phyloP scores from a whole-genome alignment of 2,113 vertebrate species.

The Cottus gobio region DNA sequence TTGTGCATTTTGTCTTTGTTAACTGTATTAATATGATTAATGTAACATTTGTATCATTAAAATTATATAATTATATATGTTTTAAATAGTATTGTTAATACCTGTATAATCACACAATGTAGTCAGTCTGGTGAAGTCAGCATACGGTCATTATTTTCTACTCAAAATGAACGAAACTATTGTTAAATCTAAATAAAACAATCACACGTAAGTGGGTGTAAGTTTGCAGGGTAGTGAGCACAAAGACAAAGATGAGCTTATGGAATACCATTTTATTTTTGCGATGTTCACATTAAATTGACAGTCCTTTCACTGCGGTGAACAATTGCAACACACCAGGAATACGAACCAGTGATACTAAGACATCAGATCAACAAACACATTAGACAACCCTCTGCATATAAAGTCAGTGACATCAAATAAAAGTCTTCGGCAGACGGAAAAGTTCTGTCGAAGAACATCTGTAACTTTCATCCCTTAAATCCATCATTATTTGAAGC shows the following conservation, averaged over 20 bases:
- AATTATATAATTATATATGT: too few species aligned
- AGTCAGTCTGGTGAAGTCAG: background rate
- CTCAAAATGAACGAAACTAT: background rate
- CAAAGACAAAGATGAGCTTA: background rate
- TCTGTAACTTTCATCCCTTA: conserved; percentile 5
- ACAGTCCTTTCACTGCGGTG: background rate
- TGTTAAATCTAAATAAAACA: background rate
- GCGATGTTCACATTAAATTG: conserved; percentile 5
- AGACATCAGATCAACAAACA: background rate
- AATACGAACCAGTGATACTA: conserved; percentile 10
- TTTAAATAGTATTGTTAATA: too few species aligned
- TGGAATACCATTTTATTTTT: conserved; percentile 17
- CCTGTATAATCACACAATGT: background rate
- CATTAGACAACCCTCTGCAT: background rate
- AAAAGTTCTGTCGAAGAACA: background rate
- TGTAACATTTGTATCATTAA: too few species aligned
- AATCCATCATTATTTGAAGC: conserved; percentile 21
- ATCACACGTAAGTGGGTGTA: background rate
- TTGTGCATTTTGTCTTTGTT: too few species aligned
- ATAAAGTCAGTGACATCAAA: background rate
- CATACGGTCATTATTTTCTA: background rate
- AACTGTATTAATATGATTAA: too few species aligned
- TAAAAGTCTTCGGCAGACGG: background rate
- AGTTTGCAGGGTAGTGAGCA: background rate
- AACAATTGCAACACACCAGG: background rate